These are phyloP conservation scores for Maccullochella peelii DNA, from an alignment of 2,113 vertebrate genomes.

Conservation along the genomic window DNA sequence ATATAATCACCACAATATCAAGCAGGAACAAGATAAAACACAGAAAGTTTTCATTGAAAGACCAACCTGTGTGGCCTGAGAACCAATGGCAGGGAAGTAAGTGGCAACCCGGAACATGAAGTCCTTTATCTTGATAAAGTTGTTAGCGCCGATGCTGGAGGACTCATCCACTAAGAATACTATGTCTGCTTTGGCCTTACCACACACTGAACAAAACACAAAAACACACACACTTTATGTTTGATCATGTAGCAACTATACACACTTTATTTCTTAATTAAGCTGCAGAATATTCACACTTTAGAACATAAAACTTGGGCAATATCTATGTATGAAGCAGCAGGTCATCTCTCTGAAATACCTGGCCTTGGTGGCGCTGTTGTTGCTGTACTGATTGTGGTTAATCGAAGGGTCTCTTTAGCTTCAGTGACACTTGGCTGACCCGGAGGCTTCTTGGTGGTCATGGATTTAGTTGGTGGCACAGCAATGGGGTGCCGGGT, in stretches of 20 bases:
- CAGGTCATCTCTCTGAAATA: constrained; percentile 35
- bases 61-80: constrained; percentile 87
- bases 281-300: not conserved
- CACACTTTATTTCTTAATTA: not conserved
- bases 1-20: not conserved
- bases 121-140: constrained; percentile 91
- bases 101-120: constrained; percentile 90
- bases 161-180: constrained; percentile 94
- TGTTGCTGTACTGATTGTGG: constrained; percentile 33
- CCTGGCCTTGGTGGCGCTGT: constrained; percentile 67
- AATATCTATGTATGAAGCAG: not conserved
- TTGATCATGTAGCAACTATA: not conserved
- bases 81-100: constrained; percentile 90
- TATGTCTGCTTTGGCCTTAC: constrained; percentile 87
- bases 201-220: constrained; percentile 84
- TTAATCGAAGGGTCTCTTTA: constrained; percentile 38
- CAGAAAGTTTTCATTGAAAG: not conserved
- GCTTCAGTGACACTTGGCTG: constrained; percentile 47
- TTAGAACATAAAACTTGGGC: not conserved
- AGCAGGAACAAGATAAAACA: not conserved
- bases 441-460: constrained; percentile 52
- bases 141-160: constrained; percentile 89
- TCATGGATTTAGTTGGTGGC: constrained; percentile 34
- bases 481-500: constrained; percentile 47
- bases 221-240: not conserved